Conservation (phyloP, 1,140 invertebrate genomes). For the Aphelinus atriplicis region DNA sequence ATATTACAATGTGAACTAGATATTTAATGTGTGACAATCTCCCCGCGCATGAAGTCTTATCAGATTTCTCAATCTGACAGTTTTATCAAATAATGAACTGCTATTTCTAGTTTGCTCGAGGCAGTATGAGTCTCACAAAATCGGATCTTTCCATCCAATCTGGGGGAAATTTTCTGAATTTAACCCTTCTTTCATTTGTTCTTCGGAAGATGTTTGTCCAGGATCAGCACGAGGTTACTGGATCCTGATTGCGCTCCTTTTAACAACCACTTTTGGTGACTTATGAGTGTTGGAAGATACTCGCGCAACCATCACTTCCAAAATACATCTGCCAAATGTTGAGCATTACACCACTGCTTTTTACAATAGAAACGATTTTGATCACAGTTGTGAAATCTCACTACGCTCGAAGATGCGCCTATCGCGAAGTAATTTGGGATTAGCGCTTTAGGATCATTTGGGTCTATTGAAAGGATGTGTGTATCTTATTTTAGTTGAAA, state of each 20-base stretch:
- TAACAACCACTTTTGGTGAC: background rate
- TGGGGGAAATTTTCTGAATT: background rate
- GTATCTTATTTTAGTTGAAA: too few relatives aligned
- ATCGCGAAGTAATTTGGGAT: conserved; percentile 54
- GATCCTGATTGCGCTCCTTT: background rate
- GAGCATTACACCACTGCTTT: too few relatives aligned
- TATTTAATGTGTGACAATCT: too few relatives aligned
- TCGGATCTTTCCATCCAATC: background rate
- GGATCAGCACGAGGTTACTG: background rate
- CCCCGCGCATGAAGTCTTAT: too few relatives aligned
- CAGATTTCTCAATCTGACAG: too few relatives aligned
- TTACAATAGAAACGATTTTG: too few relatives aligned
- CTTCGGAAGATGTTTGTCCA: background rate
- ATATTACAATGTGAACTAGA: too few relatives aligned
- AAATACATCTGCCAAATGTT: background rate
- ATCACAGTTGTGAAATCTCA: background rate
- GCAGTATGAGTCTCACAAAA: background rate
- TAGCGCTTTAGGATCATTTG: conserved; percentile 45
- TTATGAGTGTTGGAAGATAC: background rate
- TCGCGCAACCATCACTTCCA: background rate
- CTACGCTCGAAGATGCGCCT: background rate
- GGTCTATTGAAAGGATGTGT: conserved; percentile 40
- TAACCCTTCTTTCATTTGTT: background rate
- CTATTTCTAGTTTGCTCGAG: background rate
- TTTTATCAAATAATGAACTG: too few relatives aligned